phyloP scores from a whole-genome alignment of 1,140 invertebrate species.

The Euwallacea similis region DNA sequence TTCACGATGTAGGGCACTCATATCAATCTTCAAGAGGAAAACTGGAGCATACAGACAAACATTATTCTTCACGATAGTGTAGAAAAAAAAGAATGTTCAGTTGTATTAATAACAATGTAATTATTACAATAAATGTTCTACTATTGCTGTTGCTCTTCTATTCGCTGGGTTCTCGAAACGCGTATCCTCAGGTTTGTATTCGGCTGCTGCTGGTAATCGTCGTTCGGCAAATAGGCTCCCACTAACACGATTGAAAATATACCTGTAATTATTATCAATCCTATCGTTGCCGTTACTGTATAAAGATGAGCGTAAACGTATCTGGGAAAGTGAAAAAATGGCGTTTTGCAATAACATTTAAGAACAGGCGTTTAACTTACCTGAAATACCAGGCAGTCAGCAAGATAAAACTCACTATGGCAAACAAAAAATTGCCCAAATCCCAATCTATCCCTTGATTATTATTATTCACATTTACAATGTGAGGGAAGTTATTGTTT shows the following conservation, averaged over 20 bases:
- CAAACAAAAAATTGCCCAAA: conserved; percentile 51
- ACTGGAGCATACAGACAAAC: too few species aligned
- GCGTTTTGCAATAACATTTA: conserved; percentile 5
- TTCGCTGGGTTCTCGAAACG: conserved; percentile 20
- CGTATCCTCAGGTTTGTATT: conserved; percentile 12
- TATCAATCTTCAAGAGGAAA: too few species aligned
- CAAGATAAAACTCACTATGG: conserved; percentile 47
- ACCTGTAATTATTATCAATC: conserved; percentile 49
- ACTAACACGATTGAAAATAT: conserved; percentile 49
- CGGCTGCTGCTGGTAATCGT: conserved; percentile 29
- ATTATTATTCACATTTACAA: conserved; percentile 42
- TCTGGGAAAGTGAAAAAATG: conserved; percentile 42
- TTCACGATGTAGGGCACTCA: too few species aligned
- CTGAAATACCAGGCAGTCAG: conserved; percentile 52
- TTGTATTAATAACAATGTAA: background rate
- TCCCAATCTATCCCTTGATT: conserved; percentile 51
- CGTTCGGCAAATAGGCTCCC: conserved; percentile 50
- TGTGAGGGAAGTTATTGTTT: conserved; percentile 6
- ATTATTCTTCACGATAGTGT: too few species aligned
- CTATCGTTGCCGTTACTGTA: conserved; percentile 51
- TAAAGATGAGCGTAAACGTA: conserved; percentile 53
- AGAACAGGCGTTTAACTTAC: conserved; percentile 31
- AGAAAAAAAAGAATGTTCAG: too few species aligned
- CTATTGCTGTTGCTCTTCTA: conserved; percentile 23
- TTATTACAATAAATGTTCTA: background rate